phyloP scores from a whole-genome alignment of 2,797 vertebrate genomes.

The Ctenochaetus hawaiiensis region DNA sequence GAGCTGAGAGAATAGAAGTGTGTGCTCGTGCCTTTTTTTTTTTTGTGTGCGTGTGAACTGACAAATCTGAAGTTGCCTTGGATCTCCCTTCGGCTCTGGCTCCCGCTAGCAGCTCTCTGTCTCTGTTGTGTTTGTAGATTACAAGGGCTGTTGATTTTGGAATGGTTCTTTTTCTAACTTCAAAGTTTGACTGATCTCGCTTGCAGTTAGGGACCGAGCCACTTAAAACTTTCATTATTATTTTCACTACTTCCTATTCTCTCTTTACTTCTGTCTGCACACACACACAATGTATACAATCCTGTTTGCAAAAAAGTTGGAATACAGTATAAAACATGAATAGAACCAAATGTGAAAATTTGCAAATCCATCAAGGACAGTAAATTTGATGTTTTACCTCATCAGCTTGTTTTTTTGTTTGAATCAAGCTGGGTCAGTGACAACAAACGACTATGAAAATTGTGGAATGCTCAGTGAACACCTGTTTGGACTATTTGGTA shows the following conservation, averaged over 20 bases:
- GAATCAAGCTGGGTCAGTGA: no score
- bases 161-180: slow-evolving; percentile 73
- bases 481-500: no score
- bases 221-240: slow-evolving; percentile 74
- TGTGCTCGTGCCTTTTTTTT: slow-evolving; percentile 29
- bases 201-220: slow-evolving; percentile 58
- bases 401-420: no score
- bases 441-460: no score
- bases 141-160: slow-evolving; percentile 78
- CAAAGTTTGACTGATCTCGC: slow-evolving; percentile 78
- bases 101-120: slow-evolving; percentile 61
- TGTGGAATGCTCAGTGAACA: no score
- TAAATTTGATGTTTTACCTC: no score
- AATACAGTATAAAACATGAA: no score
- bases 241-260: slow-evolving; percentile 18
- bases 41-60: slow-evolving; percentile 56
- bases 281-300: slow-evolving; percentile 13
- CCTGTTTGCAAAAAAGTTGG: no score
- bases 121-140: slow-evolving; percentile 82
- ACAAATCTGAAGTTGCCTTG: slow-evolving; percentile 75
- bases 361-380: no score
- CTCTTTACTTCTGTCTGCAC: slow-evolving; percentile 27
- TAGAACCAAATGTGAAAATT: no score
- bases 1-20: slow-evolving; percentile 46
- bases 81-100: slow-evolving; percentile 68